Evolutionary conservation across 2,888 invertebrate species (phyloP).

Genomic region (Melanostoma mellinum): DNA sequence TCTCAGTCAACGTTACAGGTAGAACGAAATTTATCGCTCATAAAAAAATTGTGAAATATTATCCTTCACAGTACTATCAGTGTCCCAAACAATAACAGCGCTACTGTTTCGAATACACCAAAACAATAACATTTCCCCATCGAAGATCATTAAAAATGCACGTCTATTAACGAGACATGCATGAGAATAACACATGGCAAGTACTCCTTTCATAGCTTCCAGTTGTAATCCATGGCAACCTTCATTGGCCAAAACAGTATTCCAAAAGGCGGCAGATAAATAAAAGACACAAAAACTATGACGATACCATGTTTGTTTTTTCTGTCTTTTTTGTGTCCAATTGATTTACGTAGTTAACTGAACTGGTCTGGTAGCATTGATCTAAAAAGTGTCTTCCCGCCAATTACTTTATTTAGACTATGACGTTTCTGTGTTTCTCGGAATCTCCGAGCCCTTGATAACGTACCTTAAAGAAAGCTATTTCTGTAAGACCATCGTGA

Average conservation of each 20-base stretch:
- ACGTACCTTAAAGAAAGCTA: no score
- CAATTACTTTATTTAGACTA: slow-evolving; percentile 18
- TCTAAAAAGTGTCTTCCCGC: slow-evolving; percentile 17
- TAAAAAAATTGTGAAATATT: no score
- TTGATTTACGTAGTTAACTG: neutral
- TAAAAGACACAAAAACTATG: neutral
- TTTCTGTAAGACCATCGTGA: no score
- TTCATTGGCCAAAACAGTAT: slow-evolving; percentile 38
- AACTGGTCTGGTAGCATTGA: neutral
- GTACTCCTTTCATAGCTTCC: slow-evolving; percentile 30
- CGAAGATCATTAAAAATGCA: slow-evolving; percentile 66
- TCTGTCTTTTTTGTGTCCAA: neutral
- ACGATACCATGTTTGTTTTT: slow-evolving; percentile 4
- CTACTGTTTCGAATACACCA: slow-evolving; percentile 17
- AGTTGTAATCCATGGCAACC: slow-evolving; percentile 56
- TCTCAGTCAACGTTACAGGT: no score
- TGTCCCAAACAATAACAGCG: neutral
- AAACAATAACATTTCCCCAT: slow-evolving; percentile 27
- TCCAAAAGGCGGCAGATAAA: neutral
- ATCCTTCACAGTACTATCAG: no score
- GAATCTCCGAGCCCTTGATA: no score
- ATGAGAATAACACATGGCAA: slow-evolving; percentile 10
- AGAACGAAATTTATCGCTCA: no score
- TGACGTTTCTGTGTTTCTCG: neutral
- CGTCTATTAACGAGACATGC: slow-evolving; percentile 11